Base-by-base conservation (phyloP, 1,140 invertebrate species). In the Aphaenogaster rudis region DNA sequence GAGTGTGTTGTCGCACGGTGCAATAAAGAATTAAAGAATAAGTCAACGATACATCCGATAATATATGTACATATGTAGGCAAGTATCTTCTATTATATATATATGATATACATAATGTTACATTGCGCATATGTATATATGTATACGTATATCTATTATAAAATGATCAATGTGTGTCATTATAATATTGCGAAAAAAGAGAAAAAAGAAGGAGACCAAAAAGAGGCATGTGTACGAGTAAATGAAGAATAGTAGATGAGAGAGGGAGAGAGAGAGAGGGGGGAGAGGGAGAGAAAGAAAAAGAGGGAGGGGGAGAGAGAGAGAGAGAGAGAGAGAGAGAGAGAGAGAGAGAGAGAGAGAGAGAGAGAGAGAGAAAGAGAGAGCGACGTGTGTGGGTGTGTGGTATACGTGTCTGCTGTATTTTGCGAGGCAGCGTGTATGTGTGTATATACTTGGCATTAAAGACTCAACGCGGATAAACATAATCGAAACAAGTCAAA, bases 1-100 rank as follows among this genome's bases (percentile, higher is more conserved):
- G 63, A 45, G 52, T 52, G 45, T 52, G 36, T 50, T 64, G 67
- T 88, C 48, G 52, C 42, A 88, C 28, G 59, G 84, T 88, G 87
- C 87, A 79, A 36, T 78, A 88, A 86, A 85, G 50, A 66, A 78
- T 71, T 59, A 86, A 87, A 66, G 59, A 77, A 52, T 48, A 74
- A 78, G 48, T 85, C 45, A 77, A 59, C 72, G 81, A 17, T 61
- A 59, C 36, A 59, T 87, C 33, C 69, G 69, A 67, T 52, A 61
- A 71, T 52, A 78, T 54, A 63, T 71, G 28, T 59, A 63, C 13
- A 66, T 45, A 9, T 59, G 67, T 54, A 48, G 67, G 64, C 33
- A 36, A 50, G 45, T 64, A 33, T 59, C 6, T 87, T 39, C 36
- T 67, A 54, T 67, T 17, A 39, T 42, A 17, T 21, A 21, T 33